phyloP scores from a whole-genome alignment of 2,797 vertebrate genomes.

The Kryptolebias ocellatus region DNA sequence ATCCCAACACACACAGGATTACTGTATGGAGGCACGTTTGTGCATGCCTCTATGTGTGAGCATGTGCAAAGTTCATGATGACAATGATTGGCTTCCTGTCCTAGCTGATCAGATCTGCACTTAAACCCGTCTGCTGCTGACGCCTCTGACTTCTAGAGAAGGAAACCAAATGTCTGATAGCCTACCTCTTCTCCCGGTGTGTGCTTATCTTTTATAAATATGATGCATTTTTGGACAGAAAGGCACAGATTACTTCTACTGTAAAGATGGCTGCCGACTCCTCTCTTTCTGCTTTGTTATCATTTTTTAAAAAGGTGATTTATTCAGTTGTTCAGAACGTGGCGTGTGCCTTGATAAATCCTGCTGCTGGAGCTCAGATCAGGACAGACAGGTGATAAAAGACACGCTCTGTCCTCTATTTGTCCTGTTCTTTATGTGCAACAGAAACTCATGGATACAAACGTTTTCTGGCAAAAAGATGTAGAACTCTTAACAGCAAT shows the following conservation, averaged over 20 bases:
- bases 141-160: constrained; percentile 23
- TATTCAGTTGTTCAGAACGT: constrained; percentile 37
- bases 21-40: constrained; percentile 27
- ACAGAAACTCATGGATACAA: constrained; percentile 26
- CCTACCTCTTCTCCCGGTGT: constrained; percentile 22
- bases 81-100: constrained; percentile 66
- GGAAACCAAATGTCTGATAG: constrained; percentile 49
- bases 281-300: constrained; percentile 41
- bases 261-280: constrained; percentile 27
- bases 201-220: constrained; percentile 59
- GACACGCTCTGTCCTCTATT: constrained; percentile 40
- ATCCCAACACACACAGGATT: constrained; percentile 31
- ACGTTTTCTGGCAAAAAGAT: too few species aligned
- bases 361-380: constrained; percentile 21
- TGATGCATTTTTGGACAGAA: constrained; percentile 39
- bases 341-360: constrained; percentile 18
- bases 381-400: constrained; percentile 50
- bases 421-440: constrained; percentile 36
- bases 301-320: constrained; percentile 42
- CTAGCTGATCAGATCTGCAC: constrained; percentile 67
- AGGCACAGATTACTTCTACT: constrained; percentile 32
- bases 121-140: constrained; percentile 58
- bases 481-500: too few species aligned
- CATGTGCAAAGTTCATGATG: constrained; percentile 46
- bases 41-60: constrained; percentile 20